Evolutionary conservation across 2,113 vertebrate species (phyloP).

Genomic region (Atractosteus spatula): DNA sequence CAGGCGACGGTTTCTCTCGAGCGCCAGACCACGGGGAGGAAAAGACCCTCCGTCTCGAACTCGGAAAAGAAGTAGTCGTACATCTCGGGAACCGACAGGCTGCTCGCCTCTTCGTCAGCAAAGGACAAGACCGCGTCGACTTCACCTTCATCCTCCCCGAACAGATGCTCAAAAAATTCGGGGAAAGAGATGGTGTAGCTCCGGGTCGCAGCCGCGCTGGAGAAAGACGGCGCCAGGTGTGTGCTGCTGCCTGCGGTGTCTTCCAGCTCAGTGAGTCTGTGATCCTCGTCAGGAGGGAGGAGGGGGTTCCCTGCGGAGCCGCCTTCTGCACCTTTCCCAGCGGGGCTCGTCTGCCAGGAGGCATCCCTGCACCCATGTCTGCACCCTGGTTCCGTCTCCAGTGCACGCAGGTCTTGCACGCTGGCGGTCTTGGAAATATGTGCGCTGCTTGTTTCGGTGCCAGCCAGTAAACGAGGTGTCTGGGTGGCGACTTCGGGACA

Average conservation of each 20-base stretch:
- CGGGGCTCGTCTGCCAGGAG: slow-evolving; percentile 25
- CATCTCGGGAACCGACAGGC: slow-evolving; percentile 74
- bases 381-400: slow-evolving; percentile 33
- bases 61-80: slow-evolving; percentile 86
- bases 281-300: background rate
- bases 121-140: slow-evolving; percentile 15
- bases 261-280: slow-evolving; percentile 18
- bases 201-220: slow-evolving; percentile 24
- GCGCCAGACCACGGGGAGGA: slow-evolving; percentile 38
- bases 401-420: slow-evolving; percentile 51
- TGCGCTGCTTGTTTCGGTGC: slow-evolving; percentile 28
- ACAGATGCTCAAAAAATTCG: slow-evolving; percentile 56
- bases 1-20: slow-evolving; percentile 43
- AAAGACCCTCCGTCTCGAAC: slow-evolving; percentile 56
- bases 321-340: slow-evolving; percentile 27
- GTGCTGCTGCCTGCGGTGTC: slow-evolving; percentile 8
- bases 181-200: slow-evolving; percentile 48
- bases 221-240: slow-evolving; percentile 33
- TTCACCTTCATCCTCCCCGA: slow-evolving; percentile 40
- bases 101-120: slow-evolving; percentile 20
- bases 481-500: slow-evolving; percentile 29
- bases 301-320: background rate
- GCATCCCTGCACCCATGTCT: slow-evolving; percentile 21
- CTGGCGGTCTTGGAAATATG: slow-evolving; percentile 60
- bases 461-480: slow-evolving; percentile 21